Percentiles rank a stretch among this genome's conserved stretches.
These are phyloP conservation scores for Thamnophis elegans DNA, from an alignment of 2,797 vertebrate species.

Conservation along the genomic window DNA sequence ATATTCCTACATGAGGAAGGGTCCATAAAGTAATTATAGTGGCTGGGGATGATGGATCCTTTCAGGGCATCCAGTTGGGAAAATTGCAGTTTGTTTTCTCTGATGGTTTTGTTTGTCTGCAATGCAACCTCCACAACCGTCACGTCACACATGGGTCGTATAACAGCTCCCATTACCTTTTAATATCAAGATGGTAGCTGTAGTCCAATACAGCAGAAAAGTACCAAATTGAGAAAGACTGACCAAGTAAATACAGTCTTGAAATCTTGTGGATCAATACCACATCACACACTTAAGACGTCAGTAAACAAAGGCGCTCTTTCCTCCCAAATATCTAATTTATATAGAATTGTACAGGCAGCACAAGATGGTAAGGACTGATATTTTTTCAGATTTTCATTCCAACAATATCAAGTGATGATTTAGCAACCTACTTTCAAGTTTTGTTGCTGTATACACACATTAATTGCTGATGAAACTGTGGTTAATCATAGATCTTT, in stretches of 20 bases:
- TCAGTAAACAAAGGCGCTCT: neutral
- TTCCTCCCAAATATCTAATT: neutral
- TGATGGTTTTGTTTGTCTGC: neutral
- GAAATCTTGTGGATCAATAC: neutral
- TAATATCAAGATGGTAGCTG: neutral
- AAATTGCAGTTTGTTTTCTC: neutral
- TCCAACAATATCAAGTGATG: constrained; percentile 9
- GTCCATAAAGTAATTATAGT: neutral
- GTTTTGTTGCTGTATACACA: neutral
- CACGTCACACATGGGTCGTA: neutral
- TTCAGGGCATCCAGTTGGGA: neutral
- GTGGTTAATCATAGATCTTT: constrained; percentile 25
- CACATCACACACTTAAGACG: neutral
- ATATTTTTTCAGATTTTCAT: constrained; percentile 2
- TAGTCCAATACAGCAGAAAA: neutral
- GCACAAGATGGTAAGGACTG: neutral
- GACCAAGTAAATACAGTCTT: neutral
- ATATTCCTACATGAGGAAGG: neutral
- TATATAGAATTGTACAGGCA: neutral
- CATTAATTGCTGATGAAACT: constrained; percentile 10
- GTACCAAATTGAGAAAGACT: neutral
- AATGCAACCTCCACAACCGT: neutral
- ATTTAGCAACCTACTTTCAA: constrained; percentile 10
- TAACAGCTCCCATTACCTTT: neutral
- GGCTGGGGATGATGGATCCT: neutral